phyloP scores from a whole-genome alignment of 2,797 vertebrate genomes.

The Somateria mollissima region DNA sequence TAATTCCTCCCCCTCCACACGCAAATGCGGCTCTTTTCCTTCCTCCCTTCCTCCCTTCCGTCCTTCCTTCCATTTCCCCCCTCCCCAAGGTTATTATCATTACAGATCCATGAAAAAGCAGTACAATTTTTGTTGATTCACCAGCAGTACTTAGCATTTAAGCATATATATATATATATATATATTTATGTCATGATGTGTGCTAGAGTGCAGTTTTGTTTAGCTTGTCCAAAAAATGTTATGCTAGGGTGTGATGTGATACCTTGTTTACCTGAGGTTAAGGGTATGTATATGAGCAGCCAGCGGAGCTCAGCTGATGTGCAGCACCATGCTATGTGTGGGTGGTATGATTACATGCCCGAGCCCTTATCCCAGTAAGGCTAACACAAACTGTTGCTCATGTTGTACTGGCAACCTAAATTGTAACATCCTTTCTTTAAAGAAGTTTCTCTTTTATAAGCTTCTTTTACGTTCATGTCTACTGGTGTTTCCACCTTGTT shows the following conservation, averaged over 20 bases:
- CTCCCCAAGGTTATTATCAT: not conserved
- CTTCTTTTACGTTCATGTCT: not conserved
- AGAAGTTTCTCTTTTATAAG: not conserved
- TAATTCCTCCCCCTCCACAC: not conserved
- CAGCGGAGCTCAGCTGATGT: not conserved
- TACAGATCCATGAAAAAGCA: not conserved
- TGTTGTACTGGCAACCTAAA: not conserved
- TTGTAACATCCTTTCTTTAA: not conserved
- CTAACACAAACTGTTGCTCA: not conserved
- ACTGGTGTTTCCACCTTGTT: rapidly evolving
- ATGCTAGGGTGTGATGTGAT: rapidly evolving
- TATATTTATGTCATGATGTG: not conserved
- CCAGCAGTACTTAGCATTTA: not conserved
- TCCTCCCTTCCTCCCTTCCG: no score
- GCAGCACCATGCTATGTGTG: rapidly evolving
- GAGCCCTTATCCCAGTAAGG: not conserved
- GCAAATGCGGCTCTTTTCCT: not conserved
- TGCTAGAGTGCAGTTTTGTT: not conserved
- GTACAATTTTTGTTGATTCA: not conserved
- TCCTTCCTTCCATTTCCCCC: no score
- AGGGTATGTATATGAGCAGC: not conserved
- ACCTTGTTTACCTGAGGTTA: not conserved
- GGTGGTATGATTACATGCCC: not conserved
- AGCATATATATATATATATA: not conserved
- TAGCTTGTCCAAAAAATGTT: not conserved